These are phyloP conservation scores for Opisthograptis luteolata DNA, from an alignment of 2,888 invertebrate genomes.

Conservation along the genomic window DNA sequence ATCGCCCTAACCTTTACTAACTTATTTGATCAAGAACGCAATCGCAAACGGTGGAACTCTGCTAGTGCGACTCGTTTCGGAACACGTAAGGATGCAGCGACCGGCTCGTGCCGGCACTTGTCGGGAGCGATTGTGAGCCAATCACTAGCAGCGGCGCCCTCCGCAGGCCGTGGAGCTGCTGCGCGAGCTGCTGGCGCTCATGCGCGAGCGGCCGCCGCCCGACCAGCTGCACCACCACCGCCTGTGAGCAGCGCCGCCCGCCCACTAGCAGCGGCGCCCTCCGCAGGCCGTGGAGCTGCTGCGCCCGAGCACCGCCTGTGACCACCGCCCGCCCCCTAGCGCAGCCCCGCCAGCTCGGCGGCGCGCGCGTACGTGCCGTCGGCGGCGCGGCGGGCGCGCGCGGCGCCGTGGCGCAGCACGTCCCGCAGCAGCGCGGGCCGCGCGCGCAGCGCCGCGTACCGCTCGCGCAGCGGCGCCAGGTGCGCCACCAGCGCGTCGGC, in stretches of 20 bases:
- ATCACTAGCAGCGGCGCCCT: no score
- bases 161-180: conserved; percentile 55
- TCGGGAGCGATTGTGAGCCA: no score
- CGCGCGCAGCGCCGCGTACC: conserved; percentile 62
- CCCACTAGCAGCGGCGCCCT: conserved; percentile 13
- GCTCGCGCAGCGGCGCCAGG: conserved; percentile 71
- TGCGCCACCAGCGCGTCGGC: conserved; percentile 74
- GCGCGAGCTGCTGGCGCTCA: conserved; percentile 75
- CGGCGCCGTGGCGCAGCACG: conserved; percentile 63
- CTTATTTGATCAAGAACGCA: no score
- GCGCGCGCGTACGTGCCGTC: conserved; percentile 86
- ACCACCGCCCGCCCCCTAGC: conserved; percentile 30
- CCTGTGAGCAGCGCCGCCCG: conserved; percentile 22
- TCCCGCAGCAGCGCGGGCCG: conserved; percentile 80
- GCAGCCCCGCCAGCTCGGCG: conserved; percentile 84
- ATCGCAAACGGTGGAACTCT: no score
- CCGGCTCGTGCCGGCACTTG: no score
- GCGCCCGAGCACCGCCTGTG: conserved; percentile 39
- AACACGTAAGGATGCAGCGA: no score
- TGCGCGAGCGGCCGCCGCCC: conserved; percentile 64
- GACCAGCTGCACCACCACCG: conserved; percentile 34
- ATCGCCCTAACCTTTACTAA: no score
- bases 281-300: conserved; percentile 55
- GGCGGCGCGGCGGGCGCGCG: conserved; percentile 86
- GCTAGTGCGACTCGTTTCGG: no score